Evolutionary conservation across 1,140 invertebrate species (phyloP).

Genomic region (Tetragnatha versicolor): DNA sequence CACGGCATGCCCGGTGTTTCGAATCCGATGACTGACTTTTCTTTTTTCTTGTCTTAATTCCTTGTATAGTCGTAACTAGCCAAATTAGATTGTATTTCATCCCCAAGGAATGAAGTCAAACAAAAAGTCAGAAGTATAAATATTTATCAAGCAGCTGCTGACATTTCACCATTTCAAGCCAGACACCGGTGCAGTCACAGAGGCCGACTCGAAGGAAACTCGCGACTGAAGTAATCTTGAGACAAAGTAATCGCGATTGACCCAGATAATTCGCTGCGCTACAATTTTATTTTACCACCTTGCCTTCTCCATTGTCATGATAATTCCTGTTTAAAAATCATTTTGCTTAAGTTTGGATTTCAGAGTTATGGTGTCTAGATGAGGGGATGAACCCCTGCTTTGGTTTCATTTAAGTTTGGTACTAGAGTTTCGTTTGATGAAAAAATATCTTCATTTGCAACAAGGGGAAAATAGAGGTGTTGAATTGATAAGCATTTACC

Average conservation of each 20-base stretch:
- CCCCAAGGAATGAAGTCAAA: conserved; percentile 49
- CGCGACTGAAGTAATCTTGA: not conserved
- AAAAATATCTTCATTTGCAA: conserved; percentile 21
- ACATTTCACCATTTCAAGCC: conserved; percentile 14
- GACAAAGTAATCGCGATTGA: not conserved
- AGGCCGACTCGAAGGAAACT: not conserved
- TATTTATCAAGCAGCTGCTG: not conserved
- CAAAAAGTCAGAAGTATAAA: conserved; percentile 49
- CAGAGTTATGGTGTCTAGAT: not conserved
- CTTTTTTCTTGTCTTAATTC: conserved; percentile 53
- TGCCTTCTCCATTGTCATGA: not conserved
- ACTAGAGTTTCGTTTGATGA: too few species aligned
- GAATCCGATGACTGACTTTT: conserved; percentile 37
- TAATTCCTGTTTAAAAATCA: not conserved
- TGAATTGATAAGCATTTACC: conserved; percentile 9
- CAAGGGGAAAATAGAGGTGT: conserved; percentile 32
- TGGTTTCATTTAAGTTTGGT: conserved; percentile 3
- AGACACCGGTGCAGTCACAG: not conserved
- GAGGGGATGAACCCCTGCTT: conserved; percentile 45
- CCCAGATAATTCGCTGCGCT: too few species aligned
- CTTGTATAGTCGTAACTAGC: conserved; percentile 38
- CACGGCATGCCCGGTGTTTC: not conserved
- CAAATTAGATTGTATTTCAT: conserved; percentile 46
- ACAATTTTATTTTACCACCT: too few species aligned
- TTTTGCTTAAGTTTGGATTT: not conserved